Evolutionary conservation across 2,113 vertebrate genomes (phyloP), one percentile per base, ranked within the genome.

Genomic region (Triplophysa dalaica): DNA sequence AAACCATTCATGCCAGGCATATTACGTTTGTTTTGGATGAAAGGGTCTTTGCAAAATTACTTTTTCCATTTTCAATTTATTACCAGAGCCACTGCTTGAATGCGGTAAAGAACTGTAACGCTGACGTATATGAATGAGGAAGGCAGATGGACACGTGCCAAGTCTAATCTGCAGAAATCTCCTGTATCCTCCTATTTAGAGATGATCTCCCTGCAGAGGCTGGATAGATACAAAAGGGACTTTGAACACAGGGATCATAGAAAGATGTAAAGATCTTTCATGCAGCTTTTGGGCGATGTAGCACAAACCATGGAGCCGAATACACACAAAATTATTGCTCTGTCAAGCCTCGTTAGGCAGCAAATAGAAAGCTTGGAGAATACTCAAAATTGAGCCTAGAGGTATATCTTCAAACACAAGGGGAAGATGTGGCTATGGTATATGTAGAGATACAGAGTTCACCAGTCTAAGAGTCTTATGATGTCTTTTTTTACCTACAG

Each of bases 101-200:
- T 54, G 43, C 3, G 0, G 61, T 52, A 54, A 38, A 54, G 45
- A 77, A 77, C 16, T 52, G 48, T 76, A 43, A 21, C 33, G 6
- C 24, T 3, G 29, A 11, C 12, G 12, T 65, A 33, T 54, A 54
- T 63, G 45, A 77, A 75, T 81, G 75, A 65, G 48, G 48, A 5
- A 22, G 43, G 52, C 38, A 82, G 62, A 73, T 81, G 70, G 22
- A 72, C 54, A 54, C 13, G 26, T 75, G 70, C 72, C 62, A 81
- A 69, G 29, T 56, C 77, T 82, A 82, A 48, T 72, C 81, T 43
- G 8, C 63, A 67, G 21, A 75, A 75, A 81, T 81, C 52, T 65
- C 41, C 21, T 66, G 24, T 12, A 60, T 75, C 70, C 16, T 81
- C 70, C 48, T 75, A 38, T 75, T 67, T 48, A 80, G 62, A 73